A percentile compares a stretch with the other conserved stretches of the same genome.
phyloP scores from a whole-genome alignment of 2,888 invertebrate genomes.

The Lamellibrachia satsuma region DNA sequence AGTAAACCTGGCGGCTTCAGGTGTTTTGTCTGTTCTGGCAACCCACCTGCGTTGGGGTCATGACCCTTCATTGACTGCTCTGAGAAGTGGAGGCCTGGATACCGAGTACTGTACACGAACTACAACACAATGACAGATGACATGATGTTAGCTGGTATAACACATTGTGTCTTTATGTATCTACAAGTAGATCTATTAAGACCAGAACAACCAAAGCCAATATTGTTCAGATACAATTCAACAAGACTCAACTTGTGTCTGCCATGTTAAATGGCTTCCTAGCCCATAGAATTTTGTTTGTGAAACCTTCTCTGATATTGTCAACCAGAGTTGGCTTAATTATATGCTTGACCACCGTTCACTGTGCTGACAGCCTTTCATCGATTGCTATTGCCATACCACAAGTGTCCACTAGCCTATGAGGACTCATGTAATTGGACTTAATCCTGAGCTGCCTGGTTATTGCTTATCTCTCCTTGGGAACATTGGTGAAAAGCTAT shows the following conservation, averaged over 20 bases:
- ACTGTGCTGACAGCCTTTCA: not conserved
- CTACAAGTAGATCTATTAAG: not conserved
- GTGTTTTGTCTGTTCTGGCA: not conserved
- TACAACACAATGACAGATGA: slow-evolving; percentile 33
- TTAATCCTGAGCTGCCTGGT: not conserved
- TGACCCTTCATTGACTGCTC: slow-evolving; percentile 23
- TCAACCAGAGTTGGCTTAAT: not conserved
- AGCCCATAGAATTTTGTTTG: not conserved
- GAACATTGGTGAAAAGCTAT: not conserved
- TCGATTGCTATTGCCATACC: not conserved
- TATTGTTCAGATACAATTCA: not conserved
- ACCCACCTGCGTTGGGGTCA: slow-evolving; percentile 13
- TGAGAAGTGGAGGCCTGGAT: slow-evolving; percentile 37
- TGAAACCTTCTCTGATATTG: not conserved
- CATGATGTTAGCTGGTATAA: not conserved
- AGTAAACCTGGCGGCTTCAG: not conserved
- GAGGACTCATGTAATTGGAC: not conserved
- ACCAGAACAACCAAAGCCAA: not conserved
- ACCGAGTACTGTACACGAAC: slow-evolving; percentile 45
- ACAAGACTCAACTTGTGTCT: not conserved
- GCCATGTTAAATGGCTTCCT: not conserved
- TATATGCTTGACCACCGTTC: not conserved
- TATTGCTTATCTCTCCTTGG: not conserved
- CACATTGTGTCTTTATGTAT: not conserved
- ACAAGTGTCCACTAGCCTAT: not conserved